A percentile compares a stretch with the other conserved stretches of the same genome.
These are phyloP conservation scores for Nomia melanderi DNA, from an alignment of 1,140 invertebrate species.

Conservation along the genomic window DNA sequence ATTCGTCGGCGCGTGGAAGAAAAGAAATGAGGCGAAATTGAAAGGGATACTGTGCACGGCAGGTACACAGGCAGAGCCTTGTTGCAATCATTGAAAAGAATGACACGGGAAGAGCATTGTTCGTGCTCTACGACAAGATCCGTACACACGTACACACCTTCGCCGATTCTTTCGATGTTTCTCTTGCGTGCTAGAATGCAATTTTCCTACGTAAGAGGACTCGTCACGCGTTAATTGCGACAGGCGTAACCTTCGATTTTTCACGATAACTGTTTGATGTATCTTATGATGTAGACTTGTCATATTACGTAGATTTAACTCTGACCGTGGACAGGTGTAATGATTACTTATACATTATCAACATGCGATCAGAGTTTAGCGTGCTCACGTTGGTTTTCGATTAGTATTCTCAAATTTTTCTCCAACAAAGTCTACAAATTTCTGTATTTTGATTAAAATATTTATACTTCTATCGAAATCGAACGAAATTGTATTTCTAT, in stretches of 20 bases:
- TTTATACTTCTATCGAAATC: too few relatives aligned
- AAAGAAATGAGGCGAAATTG: conserved; percentile 10
- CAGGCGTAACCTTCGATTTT: conserved; percentile 25
- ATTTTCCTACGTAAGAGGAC: conserved; percentile 44
- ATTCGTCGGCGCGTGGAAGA: not conserved
- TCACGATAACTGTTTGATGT: not conserved
- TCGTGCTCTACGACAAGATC: conserved; percentile 33
- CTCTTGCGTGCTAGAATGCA: conserved; percentile 26
- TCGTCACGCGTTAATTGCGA: conserved; percentile 39
- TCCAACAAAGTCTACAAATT: too few relatives aligned
- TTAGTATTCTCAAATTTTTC: too few relatives aligned
- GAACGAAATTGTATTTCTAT: too few relatives aligned
- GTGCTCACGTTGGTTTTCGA: too few relatives aligned
- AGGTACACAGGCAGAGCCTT: not conserved
- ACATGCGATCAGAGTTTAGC: too few relatives aligned
- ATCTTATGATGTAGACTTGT: too few relatives aligned
- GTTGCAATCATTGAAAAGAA: conserved; percentile 31
- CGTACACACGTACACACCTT: not conserved
- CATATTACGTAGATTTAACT: too few relatives aligned
- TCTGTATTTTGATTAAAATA: too few relatives aligned
- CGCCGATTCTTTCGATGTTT: conserved; percentile 26
- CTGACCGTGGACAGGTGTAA: too few relatives aligned
- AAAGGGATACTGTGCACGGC: not conserved
- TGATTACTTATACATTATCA: too few relatives aligned
- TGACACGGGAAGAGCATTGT: conserved; percentile 51